These are phyloP conservation scores for Pituophis catenifer DNA, from an alignment of 2,113 vertebrate species.

Conservation along the genomic window DNA sequence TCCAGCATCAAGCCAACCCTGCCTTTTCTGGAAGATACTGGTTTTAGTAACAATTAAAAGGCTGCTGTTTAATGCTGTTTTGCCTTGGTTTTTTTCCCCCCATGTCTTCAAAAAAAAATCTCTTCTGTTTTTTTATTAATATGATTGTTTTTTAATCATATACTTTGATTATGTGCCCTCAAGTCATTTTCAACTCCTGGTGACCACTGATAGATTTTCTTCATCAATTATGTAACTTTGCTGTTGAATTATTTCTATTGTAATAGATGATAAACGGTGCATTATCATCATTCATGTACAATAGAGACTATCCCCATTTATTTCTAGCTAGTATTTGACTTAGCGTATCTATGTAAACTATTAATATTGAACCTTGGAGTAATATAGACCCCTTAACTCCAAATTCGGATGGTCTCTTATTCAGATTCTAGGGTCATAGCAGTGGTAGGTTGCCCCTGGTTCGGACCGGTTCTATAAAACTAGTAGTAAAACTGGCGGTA, in stretches of 20 bases:
- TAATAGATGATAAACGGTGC: neutral
- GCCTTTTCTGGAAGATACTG: neutral
- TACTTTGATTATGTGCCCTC: neutral
- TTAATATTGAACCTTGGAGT: neutral
- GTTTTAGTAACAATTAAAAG: neutral
- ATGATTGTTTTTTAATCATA: neutral
- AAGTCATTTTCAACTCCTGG: neutral
- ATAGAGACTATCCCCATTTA: neutral
- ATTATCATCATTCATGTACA: neutral
- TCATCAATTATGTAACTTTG: neutral
- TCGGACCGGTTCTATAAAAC: too few species aligned
- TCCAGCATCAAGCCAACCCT: neutral
- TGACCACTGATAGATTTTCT: neutral
- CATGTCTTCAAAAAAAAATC: neutral
- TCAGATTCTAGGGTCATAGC: neutral
- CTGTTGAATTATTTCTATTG: neutral
- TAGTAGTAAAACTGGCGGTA: too few species aligned
- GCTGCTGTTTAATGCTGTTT: neutral
- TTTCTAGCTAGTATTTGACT: neutral
- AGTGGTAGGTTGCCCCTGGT: too few species aligned
- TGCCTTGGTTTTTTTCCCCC: neutral
- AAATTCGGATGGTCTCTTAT: neutral
- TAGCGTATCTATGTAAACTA: neutral
- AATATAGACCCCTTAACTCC: neutral
- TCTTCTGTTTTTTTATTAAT: neutral